A percentile compares a stretch with the other conserved stretches of the same genome.
These are phyloP conservation scores for Cossypha heuglini DNA, from an alignment of 2,797 vertebrate species.

Conservation along the genomic window DNA sequence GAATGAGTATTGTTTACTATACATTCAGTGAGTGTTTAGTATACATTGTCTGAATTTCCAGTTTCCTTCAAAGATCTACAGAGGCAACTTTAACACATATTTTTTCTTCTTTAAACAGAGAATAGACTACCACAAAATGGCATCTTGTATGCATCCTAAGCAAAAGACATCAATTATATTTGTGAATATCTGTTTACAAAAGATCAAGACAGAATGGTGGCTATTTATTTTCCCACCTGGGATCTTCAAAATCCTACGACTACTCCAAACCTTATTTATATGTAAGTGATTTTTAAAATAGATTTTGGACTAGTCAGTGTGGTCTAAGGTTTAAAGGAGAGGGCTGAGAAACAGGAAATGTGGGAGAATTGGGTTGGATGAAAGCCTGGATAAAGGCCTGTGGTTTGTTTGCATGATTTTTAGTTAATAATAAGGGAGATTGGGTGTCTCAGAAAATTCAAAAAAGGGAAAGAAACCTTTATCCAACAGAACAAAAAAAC, in stretches of 20 bases:
- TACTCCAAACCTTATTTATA: neutral
- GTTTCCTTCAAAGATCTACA: neutral
- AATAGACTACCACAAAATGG: neutral
- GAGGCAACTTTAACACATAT: neutral
- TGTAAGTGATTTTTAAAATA: constrained; percentile 3
- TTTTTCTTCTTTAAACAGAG: neutral
- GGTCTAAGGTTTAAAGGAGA: constrained; percentile 44
- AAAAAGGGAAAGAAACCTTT: neutral
- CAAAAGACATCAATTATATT: neutral
- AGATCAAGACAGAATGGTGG: neutral
- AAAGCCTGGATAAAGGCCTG: constrained; percentile 42
- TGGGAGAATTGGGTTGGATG: constrained; percentile 38
- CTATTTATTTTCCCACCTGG: neutral
- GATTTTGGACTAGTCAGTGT: constrained; percentile 14
- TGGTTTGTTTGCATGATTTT: constrained; percentile 55
- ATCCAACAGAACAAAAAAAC: neutral
- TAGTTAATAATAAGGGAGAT: constrained; percentile 28
- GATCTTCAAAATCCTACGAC: neutral
- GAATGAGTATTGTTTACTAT: neutral
- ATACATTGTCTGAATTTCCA: neutral
- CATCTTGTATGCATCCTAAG: neutral
- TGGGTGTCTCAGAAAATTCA: constrained; percentile 18
- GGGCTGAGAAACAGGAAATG: constrained; percentile 55
- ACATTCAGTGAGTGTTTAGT: neutral
- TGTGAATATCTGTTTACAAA: neutral